Evolutionary conservation across 2,113 vertebrate genomes (phyloP).

Genomic region (Chamaea fasciata): DNA sequence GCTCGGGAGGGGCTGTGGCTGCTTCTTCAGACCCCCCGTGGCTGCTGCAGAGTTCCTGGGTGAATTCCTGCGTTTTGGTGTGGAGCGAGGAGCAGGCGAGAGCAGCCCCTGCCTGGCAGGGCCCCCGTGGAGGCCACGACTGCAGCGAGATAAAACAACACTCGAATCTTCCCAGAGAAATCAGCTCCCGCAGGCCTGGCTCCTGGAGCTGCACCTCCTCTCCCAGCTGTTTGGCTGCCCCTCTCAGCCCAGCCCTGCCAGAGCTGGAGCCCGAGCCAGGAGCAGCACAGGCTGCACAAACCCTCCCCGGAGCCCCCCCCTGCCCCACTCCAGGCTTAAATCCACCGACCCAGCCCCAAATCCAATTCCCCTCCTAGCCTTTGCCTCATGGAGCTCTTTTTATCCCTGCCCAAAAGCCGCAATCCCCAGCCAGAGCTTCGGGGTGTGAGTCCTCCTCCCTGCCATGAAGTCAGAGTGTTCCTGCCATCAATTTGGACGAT

Average conservation of each 20-base stretch:
- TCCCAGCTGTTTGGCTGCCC: not conserved
- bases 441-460: not conserved
- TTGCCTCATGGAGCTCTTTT: not conserved
- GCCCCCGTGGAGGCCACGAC: not conserved
- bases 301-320: not conserved
- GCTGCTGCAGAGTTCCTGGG: not conserved
- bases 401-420: not conserved
- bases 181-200: not conserved
- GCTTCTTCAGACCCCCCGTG: fast-evolving
- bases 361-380: not conserved
- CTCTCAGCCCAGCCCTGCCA: not conserved
- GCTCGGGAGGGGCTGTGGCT: not conserved
- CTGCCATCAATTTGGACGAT: not conserved
- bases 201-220: not conserved
- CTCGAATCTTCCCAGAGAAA: not conserved
- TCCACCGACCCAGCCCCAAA: not conserved
- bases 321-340: not conserved
- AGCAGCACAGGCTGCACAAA: not conserved
- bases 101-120: not conserved
- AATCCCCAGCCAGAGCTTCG: not conserved
- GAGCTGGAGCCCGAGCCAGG: not conserved
- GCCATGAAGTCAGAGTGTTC: not conserved
- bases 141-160: not conserved
- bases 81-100: not conserved
- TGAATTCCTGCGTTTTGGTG: not conserved